Base-by-base conservation (phyloP, 2,113 vertebrate genomes). In the Eublepharis macularius region DNA sequence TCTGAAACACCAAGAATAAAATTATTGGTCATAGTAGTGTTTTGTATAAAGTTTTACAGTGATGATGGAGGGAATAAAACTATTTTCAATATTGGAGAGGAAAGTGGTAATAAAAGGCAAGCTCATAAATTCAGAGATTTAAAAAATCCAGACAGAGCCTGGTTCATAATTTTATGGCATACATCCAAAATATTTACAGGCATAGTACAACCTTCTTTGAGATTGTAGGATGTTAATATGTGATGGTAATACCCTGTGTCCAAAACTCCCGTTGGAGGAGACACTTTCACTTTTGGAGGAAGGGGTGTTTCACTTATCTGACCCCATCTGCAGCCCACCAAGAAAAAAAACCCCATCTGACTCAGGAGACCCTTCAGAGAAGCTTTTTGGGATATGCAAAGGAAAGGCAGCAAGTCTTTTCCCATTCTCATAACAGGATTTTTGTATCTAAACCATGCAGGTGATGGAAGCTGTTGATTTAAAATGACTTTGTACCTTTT, bases 31-130 rank as follows among this genome's bases (percentile, higher is more conserved):
- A 8, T 72, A 19, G 4, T 85, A 65, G 2, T 74, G 47, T 13
- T 69, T 86, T 83, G 11, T 1, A n/a, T 88, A 79, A 86, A 83
- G 24, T 7, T 34, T 3, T 0, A 81, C 43, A 80, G 7, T 63
- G 43, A 77, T 87, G 86, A 60, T 5, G 2, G 19, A 2, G 79
- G 3, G 49, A 83, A 90, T 57, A 57, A 87, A 84, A 72, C 69
- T 70, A 0, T 24, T 83, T 88, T 87, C 39, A 14, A 51, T 91
- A 26, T 1, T 1, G 16, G 69, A 3, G 43, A 47, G 26, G 76
- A 47, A 78, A 80, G 65, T 1, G 1, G 34, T 77, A 83, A 51
- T 13, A 1, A 60, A 76, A 47, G 45, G 72, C n/a, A 8, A 82
- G 21, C 24, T 69, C 17, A 57, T 86, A 78, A 80, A 21, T 5